Percentiles rank a stretch among this genome's conserved stretches.
Evolutionary conservation across 2,888 invertebrate genomes (phyloP).

Genomic region (Drosophila testacea): DNA sequence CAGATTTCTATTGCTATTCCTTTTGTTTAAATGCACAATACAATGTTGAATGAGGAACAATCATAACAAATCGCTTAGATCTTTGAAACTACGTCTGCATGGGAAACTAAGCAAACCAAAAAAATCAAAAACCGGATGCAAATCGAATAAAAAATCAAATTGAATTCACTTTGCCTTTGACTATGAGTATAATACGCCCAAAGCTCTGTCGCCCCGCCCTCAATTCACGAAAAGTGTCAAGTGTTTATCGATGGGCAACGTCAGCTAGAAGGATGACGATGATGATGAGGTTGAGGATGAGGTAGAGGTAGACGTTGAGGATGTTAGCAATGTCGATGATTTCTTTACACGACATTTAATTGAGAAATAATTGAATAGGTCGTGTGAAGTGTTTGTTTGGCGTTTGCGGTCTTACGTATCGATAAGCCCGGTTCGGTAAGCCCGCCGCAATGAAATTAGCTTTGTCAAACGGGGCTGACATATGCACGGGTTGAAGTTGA

Average conservation of each 20-base stretch:
- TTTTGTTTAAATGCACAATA: background rate
- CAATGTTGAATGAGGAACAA: slow-evolving; percentile 1
- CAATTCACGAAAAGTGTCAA: slow-evolving; percentile 65
- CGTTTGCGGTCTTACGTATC: slow-evolving; percentile 50
- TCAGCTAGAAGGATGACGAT: slow-evolving; percentile 17
- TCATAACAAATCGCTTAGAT: slow-evolving; percentile 2
- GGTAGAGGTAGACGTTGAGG: slow-evolving; percentile 1
- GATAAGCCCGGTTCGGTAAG: slow-evolving; percentile 36
- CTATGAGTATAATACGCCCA: slow-evolving; percentile 14
- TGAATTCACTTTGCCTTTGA: slow-evolving; percentile 55
- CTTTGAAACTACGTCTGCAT: slow-evolving; percentile 38
- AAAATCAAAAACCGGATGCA: slow-evolving; percentile 34
- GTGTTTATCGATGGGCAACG: slow-evolving; percentile 47
- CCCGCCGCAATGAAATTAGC: slow-evolving; percentile 71
- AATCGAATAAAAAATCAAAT: slow-evolving; percentile 61
- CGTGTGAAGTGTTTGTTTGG: slow-evolving; percentile 83
- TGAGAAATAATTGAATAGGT: slow-evolving; percentile 84
- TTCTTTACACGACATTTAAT: slow-evolving; percentile 81
- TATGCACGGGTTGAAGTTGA: slow-evolving; percentile 62
- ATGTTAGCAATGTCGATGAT: slow-evolving; percentile 42
- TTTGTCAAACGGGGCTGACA: slow-evolving; percentile 73
- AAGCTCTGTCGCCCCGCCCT: slow-evolving; percentile 3
- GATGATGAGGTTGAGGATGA: slow-evolving; percentile 22
- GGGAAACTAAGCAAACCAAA: slow-evolving; percentile 39
- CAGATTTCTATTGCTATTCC: background rate